phyloP scores from a whole-genome alignment of 1,140 invertebrate genomes.

The Teleogryllus occipitalis region DNA sequence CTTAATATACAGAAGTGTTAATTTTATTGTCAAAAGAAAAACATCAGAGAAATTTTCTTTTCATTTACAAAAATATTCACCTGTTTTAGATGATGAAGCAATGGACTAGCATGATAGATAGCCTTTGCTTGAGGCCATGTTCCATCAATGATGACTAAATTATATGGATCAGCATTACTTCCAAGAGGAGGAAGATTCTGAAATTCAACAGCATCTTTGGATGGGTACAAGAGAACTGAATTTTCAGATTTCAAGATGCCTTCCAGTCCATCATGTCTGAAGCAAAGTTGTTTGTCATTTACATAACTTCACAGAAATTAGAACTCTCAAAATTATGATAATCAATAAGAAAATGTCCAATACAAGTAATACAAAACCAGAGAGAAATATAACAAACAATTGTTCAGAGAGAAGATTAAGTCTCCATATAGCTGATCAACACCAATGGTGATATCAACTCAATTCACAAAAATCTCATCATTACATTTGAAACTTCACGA shows the following conservation, averaged over 20 bases:
- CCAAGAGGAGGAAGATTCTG: slow-evolving; percentile 33
- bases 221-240: slow-evolving; percentile 76
- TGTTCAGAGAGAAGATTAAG: slow-evolving; percentile 3
- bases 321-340: no score
- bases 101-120: slow-evolving; percentile 38
- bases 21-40: no score
- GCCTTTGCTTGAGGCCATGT: slow-evolving; percentile 88
- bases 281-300: slow-evolving; percentile 23
- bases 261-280: slow-evolving; percentile 55
- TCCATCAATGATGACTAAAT: slow-evolving; percentile 81
- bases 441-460: not conserved
- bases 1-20: no score
- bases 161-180: slow-evolving; percentile 45
- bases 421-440: not conserved
- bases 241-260: slow-evolving; percentile 58
- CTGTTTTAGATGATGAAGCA: slow-evolving; percentile 36
- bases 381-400: not conserved
- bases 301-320: no score
- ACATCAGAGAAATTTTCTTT: no score
- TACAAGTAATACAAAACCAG: no score
- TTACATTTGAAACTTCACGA: no score
- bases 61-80: slow-evolving; percentile 25
- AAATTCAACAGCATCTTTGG: slow-evolving; percentile 59
- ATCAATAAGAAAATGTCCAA: no score
- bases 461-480: not conserved